phyloP scores from a whole-genome alignment of 2,888 invertebrate genomes.

The Chrysodeixis includens region DNA sequence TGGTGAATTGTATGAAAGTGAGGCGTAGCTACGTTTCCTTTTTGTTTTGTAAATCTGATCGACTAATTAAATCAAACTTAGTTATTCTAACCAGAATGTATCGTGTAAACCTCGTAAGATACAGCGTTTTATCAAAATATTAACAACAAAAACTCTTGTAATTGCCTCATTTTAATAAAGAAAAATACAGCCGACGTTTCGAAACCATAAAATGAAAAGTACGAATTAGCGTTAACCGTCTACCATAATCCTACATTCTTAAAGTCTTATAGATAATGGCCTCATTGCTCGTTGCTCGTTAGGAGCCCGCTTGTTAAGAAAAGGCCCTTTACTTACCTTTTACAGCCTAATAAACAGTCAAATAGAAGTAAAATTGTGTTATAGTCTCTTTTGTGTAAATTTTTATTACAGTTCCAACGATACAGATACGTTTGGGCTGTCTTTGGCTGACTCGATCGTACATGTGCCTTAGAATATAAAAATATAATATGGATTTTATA shows the following conservation, averaged over 20 bases:
- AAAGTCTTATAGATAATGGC: neutral
- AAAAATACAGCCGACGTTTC: neutral
- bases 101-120: too few relatives aligned
- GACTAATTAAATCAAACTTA: too few relatives aligned
- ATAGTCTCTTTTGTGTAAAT: neutral
- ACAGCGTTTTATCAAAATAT: too few relatives aligned
- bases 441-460: neutral
- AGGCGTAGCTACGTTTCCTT: too few relatives aligned
- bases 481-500: too few relatives aligned
- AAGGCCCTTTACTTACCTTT: slow-evolving; percentile 36
- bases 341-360: slow-evolving; percentile 50
- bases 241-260: slow-evolving; percentile 6
- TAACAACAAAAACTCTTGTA: neutral
- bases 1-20: too few relatives aligned
- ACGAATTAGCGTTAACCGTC: slow-evolving; percentile 5
- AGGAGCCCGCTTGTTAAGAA: slow-evolving; percentile 8
- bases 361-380: slow-evolving; percentile 42
- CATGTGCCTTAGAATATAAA: neutral
- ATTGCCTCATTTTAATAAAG: neutral
- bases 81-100: neutral
- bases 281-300: slow-evolving; percentile 2
- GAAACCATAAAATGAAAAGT: slow-evolving; percentile 6
- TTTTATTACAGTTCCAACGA: neutral
- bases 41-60: too few relatives aligned
- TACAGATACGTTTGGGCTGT: neutral